phyloP scores from a whole-genome alignment of 1,140 invertebrate species.

The Propsilocerus akamusi region DNA sequence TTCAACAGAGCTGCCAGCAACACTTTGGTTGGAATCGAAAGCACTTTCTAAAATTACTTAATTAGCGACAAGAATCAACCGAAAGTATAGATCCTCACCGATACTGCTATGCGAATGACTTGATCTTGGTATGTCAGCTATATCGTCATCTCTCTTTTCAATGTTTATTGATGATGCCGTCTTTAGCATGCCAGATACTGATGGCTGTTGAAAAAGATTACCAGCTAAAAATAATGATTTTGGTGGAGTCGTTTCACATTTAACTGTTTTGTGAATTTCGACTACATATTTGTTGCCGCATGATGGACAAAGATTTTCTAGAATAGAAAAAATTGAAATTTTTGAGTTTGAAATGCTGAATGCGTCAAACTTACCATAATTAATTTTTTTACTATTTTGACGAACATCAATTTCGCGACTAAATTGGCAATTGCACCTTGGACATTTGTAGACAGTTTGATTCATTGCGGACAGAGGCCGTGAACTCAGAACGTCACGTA shows the following conservation, averaged over 20 bases:
- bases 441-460: constrained; percentile 34
- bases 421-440: constrained; percentile 40
- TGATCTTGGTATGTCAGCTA: background rate
- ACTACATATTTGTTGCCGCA: constrained; percentile 36
- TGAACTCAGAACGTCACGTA: constrained; percentile 27
- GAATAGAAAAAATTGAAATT: constrained; percentile 7
- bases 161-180: background rate
- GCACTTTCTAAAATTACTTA: constrained; percentile 12
- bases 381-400: constrained; percentile 9
- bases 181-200: background rate
- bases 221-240: constrained; percentile 16
- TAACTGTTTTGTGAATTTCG: constrained; percentile 20
- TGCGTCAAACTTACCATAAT: constrained; percentile 10
- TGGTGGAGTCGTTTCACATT: constrained; percentile 15
- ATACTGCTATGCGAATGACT: constrained; percentile 7
- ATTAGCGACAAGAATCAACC: background rate
- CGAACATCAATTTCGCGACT: constrained; percentile 26
- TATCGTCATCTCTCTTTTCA: background rate
- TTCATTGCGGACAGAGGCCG: constrained; percentile 31
- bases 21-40: constrained; percentile 21
- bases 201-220: background rate
- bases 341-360: background rate
- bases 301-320: constrained; percentile 31
- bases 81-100: constrained; percentile 1
- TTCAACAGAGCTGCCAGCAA: constrained; percentile 20